These are phyloP conservation scores for Petrocephalus microphthalmus DNA, from an alignment of 2,113 vertebrate genomes.

Conservation along the genomic window DNA sequence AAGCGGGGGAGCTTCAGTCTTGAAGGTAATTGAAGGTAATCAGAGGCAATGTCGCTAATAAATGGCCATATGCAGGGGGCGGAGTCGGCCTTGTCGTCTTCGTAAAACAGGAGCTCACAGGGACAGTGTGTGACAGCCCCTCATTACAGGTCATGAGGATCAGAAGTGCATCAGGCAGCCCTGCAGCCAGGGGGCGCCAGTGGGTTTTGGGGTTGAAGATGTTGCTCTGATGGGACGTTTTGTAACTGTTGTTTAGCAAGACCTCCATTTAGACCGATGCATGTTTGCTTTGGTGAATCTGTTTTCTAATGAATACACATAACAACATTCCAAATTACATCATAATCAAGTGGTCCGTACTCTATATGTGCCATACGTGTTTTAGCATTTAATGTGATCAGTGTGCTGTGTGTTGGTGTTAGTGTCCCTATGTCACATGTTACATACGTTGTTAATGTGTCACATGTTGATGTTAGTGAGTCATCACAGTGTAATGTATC, in stretches of 20 bases:
- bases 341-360: background rate
- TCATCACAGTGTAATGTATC: background rate
- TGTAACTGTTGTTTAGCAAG: background rate
- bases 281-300: background rate
- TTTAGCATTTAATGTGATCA: background rate
- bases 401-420: background rate
- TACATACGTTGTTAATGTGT: too few species aligned
- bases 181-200: background rate
- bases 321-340: background rate
- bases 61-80: constrained; percentile 30
- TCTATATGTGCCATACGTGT: background rate
- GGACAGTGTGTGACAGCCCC: constrained; percentile 55
- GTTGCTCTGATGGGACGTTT: background rate
- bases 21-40: constrained; percentile 63
- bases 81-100: constrained; percentile 47
- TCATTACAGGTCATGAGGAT: constrained; percentile 41
- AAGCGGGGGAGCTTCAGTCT: constrained; percentile 38
- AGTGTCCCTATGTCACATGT: background rate
- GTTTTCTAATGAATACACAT: background rate
- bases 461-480: too few species aligned
- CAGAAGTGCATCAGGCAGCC: background rate
- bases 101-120: constrained; percentile 41
- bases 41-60: constrained; percentile 42
- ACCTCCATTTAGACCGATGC: background rate
- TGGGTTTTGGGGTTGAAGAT: background rate